Percentiles rank a stretch among this genome's conserved stretches.
Evolutionary conservation across 2,113 vertebrate genomes (phyloP).

Genomic region (Notothenia coriiceps): DNA sequence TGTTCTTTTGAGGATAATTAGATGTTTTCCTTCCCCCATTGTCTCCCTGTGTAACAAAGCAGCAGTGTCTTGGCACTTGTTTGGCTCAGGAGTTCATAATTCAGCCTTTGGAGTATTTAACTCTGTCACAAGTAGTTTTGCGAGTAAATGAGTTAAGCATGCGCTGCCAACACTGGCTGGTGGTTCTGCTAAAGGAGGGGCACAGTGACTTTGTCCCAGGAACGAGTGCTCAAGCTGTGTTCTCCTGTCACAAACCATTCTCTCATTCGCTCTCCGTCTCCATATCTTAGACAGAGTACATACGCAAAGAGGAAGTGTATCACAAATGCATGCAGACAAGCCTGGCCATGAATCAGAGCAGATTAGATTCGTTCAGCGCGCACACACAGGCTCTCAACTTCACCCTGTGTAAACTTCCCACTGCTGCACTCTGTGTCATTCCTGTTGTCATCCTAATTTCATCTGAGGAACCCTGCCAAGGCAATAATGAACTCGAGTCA

Average conservation of each 20-base stretch:
- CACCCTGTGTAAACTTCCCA: constrained; percentile 64
- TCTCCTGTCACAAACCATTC: constrained; percentile 61
- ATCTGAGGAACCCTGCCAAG: constrained; percentile 72
- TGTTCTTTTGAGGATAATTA: constrained; percentile 32
- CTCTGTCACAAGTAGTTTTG: constrained; percentile 52
- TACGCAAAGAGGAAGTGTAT: constrained; percentile 47
- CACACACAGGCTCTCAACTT: constrained; percentile 34
- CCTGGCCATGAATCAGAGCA: constrained; percentile 65
- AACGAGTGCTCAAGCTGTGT: constrained; percentile 49
- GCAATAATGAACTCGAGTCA: constrained; percentile 71
- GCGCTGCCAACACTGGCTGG: constrained; percentile 59
- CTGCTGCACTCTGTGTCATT: constrained; percentile 63
- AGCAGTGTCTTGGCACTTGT: background rate
- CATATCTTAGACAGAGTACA: constrained; percentile 43
- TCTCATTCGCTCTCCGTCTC: constrained; percentile 49
- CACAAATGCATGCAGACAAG: constrained; percentile 71
- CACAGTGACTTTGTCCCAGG: constrained; percentile 62
- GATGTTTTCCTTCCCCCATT: background rate
- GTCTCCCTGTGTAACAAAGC: constrained; percentile 4
- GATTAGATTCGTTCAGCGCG: constrained; percentile 64
- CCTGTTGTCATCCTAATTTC: constrained; percentile 74
- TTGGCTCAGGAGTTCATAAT: constrained; percentile 42
- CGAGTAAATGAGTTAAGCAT: constrained; percentile 44
- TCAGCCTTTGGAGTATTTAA: constrained; percentile 43
- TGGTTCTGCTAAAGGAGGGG: constrained; percentile 48